Percentiles rank a stretch among this genome's conserved stretches.
These are phyloP conservation scores for Ctenopoma kingsleyae DNA, from an alignment of 2,797 vertebrate genomes.

Conservation along the genomic window DNA sequence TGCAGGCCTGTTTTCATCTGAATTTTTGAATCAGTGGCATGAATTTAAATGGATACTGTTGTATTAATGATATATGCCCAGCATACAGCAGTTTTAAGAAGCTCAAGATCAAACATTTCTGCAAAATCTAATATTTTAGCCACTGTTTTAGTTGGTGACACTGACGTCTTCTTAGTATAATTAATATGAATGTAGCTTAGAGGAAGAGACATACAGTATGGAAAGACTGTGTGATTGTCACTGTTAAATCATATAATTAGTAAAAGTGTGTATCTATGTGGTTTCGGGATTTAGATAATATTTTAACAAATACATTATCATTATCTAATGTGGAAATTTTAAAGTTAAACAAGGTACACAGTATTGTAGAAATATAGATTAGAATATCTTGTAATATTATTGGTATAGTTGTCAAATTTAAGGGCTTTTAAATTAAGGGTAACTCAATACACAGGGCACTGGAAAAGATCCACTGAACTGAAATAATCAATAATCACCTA, in stretches of 20 bases:
- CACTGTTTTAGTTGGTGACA: background rate
- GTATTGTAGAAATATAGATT: slow-evolving; percentile 11
- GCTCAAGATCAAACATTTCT: slow-evolving; percentile 3
- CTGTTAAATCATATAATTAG: background rate
- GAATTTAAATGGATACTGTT: slow-evolving; percentile 8
- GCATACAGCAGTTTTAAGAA: background rate
- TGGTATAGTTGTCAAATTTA: no score
- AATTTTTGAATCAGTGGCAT: background rate
- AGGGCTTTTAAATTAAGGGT: background rate
- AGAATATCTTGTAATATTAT: background rate
- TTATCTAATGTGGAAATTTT: background rate
- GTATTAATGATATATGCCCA: background rate
- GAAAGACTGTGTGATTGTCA: background rate
- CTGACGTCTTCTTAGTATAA: background rate
- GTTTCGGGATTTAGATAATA: slow-evolving; percentile 1
- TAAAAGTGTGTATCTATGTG: background rate
- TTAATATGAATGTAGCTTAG: slow-evolving; percentile 30
- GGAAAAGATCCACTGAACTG: background rate
- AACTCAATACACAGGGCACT: background rate
- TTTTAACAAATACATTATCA: background rate
- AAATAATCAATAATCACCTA: background rate
- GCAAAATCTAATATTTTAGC: background rate
- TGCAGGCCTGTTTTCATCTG: slow-evolving; percentile 23
- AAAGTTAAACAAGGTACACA: background rate
- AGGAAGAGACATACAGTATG: background rate